Percentiles rank a stretch among this genome's conserved stretches.
Evolutionary conservation across 2,888 invertebrate species (phyloP).

Genomic region (Imbricaverruca yamaguchii): DNA sequence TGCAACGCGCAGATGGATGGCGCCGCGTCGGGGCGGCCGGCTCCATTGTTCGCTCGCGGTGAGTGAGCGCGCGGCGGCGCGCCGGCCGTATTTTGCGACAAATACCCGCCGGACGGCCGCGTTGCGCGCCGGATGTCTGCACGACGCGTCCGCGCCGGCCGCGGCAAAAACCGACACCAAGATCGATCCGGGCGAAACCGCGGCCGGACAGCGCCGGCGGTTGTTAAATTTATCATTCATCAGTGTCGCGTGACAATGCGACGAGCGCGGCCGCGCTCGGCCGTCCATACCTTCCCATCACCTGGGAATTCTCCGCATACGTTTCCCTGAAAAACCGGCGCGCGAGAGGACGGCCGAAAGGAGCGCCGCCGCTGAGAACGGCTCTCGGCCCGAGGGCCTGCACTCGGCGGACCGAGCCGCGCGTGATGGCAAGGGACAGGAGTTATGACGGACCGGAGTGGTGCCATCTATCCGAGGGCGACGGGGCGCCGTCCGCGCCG

Average conservation of each 20-base stretch:
- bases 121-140: background rate
- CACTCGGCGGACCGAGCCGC: background rate
- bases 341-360: background rate
- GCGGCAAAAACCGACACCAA: background rate
- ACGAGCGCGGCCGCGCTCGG: background rate
- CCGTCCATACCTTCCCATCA: background rate
- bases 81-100: background rate
- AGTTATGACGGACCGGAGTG: background rate
- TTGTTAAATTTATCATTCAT: constrained; percentile 10
- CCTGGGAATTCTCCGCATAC: constrained; percentile 1
- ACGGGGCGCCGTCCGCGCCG: too few species aligned
- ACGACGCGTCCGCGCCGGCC: background rate
- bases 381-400: background rate
- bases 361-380: background rate
- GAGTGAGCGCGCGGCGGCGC: background rate
- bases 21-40: background rate
- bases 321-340: background rate
- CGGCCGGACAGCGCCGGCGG: background rate
- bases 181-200: constrained; percentile 2
- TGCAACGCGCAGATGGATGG: background rate
- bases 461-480: too few species aligned
- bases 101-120: background rate
- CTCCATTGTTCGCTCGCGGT: background rate
- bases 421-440: background rate
- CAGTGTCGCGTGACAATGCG: background rate